Evolutionary conservation across 2,888 invertebrate genomes (phyloP).

Genomic region (Synergus japonicus): DNA sequence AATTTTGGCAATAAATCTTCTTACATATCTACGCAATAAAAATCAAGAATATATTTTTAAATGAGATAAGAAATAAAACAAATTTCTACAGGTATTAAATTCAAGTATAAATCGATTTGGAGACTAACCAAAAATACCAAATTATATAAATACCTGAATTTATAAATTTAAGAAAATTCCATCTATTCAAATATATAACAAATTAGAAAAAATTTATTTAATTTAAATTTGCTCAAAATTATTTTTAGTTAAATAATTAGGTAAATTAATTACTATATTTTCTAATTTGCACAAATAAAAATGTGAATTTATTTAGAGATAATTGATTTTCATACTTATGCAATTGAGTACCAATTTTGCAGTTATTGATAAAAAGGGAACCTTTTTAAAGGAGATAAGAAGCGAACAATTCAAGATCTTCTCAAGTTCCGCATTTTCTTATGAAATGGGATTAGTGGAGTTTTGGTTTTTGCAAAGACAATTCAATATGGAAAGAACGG

Average conservation of each 20-base stretch:
- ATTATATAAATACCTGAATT: too few species aligned
- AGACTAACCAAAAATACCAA: too few species aligned
- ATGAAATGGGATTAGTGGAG: constrained; percentile 19
- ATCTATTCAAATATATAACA: too few species aligned
- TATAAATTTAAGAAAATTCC: too few species aligned
- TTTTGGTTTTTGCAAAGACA: constrained; percentile 39
- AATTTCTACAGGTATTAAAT: not conserved
- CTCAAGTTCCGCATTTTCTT: not conserved
- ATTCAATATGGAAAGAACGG: constrained; percentile 47
- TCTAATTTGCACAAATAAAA: too few species aligned
- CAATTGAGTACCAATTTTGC: not conserved
- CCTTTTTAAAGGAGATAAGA: not conserved
- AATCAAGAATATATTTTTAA: not conserved
- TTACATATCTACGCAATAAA: not conserved
- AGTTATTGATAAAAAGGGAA: too few species aligned
- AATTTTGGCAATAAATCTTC: not conserved
- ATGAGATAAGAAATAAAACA: too few species aligned
- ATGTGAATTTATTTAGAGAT: too few species aligned
- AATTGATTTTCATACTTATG: not conserved
- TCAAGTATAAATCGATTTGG: not conserved
- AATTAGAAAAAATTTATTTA: too few species aligned
- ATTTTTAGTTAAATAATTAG: too few species aligned
- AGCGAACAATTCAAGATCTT: not conserved
- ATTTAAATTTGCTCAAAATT: too few species aligned
- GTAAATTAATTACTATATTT: too few species aligned